Conservation (phyloP, 2,888 invertebrate genomes). For the Lysandra bellargus region DNA sequence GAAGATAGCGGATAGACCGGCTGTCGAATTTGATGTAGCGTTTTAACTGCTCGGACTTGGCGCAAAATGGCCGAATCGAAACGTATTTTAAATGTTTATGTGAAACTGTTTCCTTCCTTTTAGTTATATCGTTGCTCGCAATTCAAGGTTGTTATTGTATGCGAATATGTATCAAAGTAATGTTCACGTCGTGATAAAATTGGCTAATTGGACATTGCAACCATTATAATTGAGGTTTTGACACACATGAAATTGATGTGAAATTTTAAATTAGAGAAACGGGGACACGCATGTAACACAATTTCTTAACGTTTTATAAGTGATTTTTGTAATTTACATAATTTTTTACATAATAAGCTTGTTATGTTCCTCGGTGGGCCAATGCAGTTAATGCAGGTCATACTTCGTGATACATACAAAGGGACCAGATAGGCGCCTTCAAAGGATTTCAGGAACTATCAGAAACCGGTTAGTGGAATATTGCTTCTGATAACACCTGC, state of each 20-base stretch:
- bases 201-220: neutral
- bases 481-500: neutral
- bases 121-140: neutral
- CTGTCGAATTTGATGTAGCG: constrained; percentile 24
- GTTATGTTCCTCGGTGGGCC: neutral
- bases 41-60: neutral
- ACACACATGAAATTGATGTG: constrained; percentile 1
- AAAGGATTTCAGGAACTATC: neutral
- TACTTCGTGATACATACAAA: neutral
- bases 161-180: neutral
- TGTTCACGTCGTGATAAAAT: constrained; percentile 1
- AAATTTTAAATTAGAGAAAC: constrained; percentile 4
- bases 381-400: neutral
- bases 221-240: neutral
- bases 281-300: constrained; percentile 2
- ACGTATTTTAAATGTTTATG: neutral
- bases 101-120: neutral
- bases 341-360: constrained; percentile 11
- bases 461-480: neutral
- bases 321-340: constrained; percentile 11
- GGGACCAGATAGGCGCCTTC: neutral
- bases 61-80: neutral
- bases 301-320: constrained; percentile 14
- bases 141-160: neutral
- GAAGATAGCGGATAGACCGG: constrained; percentile 52